Evolutionary conservation across 2,113 vertebrate genomes (phyloP), one percentile per base, ranked within the genome.

Genomic region (Mystacornis crossleyi): DNA sequence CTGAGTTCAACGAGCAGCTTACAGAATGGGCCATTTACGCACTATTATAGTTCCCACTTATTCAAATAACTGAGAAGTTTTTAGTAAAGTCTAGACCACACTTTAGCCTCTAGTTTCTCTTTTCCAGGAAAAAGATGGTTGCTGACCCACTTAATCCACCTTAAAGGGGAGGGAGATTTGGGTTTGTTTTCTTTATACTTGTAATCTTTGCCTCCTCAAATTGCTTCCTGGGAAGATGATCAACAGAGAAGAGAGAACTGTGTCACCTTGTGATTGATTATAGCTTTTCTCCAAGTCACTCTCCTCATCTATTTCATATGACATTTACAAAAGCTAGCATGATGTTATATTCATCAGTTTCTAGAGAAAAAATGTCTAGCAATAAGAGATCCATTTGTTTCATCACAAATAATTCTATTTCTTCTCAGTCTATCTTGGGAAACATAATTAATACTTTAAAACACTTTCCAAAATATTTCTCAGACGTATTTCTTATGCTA

Each of bases 291-390:
- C 82, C 47, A 84, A 91, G 79, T 86, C 85, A 72, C 11, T 95
- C 72, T 95, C 70, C 81, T 94, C 96, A 95, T 96, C 82, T 96
- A 94, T 97, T 96, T 97, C 66, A 69, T 50, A 71, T 69, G 86
- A 95, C 95, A 97, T 92, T 96, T 96, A 90, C 92, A 96, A 97
- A 97, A 95, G 85, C 84, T 93, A 88, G 90, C 66, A 84, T 72
- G 72, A 96, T 95, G 86, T 95, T 96, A 93, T 96, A 96, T 96
- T 96, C 92, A 96, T 96, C 86, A 85, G 78, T 83, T 95, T 94
- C 72, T 81, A 91, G 78, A 91, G 53, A 79, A 91, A 94, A 95
- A 95, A 57, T 36, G 24, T 65, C 62, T 81, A 83, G 70, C n/a
- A 1, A 94, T 87, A 55, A 97, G 61, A 95, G 25, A 89, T 85